These are phyloP conservation scores for Apeltes quadracus DNA, from an alignment of 2,113 vertebrate genomes.

Conservation along the genomic window DNA sequence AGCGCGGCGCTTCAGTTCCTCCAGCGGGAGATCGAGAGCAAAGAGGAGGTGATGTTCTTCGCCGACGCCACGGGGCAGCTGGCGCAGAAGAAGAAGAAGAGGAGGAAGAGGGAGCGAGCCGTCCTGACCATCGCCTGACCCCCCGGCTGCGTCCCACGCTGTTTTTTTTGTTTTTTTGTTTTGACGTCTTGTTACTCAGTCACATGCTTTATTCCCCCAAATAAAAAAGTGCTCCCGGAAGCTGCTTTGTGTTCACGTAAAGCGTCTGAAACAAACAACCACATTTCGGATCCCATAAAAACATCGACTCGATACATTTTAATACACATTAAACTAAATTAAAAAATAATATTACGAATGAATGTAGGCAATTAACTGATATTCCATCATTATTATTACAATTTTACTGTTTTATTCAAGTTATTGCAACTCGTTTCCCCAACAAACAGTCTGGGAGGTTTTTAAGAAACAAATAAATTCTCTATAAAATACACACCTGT, in stretches of 20 bases:
- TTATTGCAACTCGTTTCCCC: constrained; percentile 41
- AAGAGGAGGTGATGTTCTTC: constrained; percentile 94
- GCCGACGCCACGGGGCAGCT: constrained; percentile 90
- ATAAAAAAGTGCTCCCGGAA: constrained; percentile 45
- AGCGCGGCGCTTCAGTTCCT: constrained; percentile 91
- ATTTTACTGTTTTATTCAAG: too few relatives aligned
- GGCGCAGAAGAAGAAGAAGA: constrained; percentile 88
- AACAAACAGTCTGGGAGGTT: constrained; percentile 59
- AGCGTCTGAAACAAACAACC: too few relatives aligned
- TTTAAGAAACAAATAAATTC: constrained; percentile 52
- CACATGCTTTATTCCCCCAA: constrained; percentile 45
- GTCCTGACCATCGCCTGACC: constrained; percentile 81
- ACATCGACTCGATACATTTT: neutral
- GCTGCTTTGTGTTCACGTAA: neutral
- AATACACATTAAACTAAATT: neutral
- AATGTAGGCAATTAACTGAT: neutral
- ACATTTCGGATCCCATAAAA: too few relatives aligned
- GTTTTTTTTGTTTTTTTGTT: constrained; percentile 8
- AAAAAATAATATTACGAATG: neutral
- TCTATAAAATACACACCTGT: neutral
- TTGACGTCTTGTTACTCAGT: constrained; percentile 33
- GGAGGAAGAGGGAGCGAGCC: constrained; percentile 88
- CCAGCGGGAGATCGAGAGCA: constrained; percentile 91
- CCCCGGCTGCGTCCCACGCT: neutral
- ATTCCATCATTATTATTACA: neutral